Evolutionary conservation across 2,113 vertebrate species (phyloP), one percentile per base, ranked within the genome.

Genomic region (Hippocampus guttulatus): DNA sequence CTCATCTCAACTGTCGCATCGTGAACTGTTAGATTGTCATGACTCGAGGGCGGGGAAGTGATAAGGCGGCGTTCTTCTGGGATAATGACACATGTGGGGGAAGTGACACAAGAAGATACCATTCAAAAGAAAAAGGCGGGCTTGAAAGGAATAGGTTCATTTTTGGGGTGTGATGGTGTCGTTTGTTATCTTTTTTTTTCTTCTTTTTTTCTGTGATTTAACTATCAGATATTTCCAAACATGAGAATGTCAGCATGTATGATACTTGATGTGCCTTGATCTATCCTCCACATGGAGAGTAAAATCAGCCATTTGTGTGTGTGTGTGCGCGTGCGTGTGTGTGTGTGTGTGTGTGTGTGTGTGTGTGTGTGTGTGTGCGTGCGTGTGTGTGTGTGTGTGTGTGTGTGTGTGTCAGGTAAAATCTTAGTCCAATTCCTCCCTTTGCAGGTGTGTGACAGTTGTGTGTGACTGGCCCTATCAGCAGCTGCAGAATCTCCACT

Each of bases 1-100:
- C 5, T 58, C 15, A 5, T 10, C 55, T 58, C 60, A 62, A 62
- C 30, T 62, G 60, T 62, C 33, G 1, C 47, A 5, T 51, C 16
- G 27, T 15, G 23, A 5, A 2, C 55, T 25, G 10, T 57, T 57
- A 57, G 20, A 43, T 43, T 41, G 62, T 43, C 43, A 30, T 20
- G 10, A 43, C 38, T 43, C 21, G 15, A 64, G 62, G 62, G 62
- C 23, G 62, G 8, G 40, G 40, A 11, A 15, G 21, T 9, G 88
- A 88, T 89, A 85, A 84, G 43, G 12, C 21, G 77, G 72, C 83
- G 78, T 79, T 60, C 3, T 83, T 84, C 80, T 65, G 33, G 21
- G 77, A 68, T 77, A 76, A 65, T 30, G 47, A 76, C 73, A 69
- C 67, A 9, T 20, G 30, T 20, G 45, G n/a, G 14, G 51, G 72